A percentile compares a stretch with the other conserved stretches of the same genome.
Evolutionary conservation across 2,113 vertebrate species (phyloP).

Genomic region (Struthidea cinerea): DNA sequence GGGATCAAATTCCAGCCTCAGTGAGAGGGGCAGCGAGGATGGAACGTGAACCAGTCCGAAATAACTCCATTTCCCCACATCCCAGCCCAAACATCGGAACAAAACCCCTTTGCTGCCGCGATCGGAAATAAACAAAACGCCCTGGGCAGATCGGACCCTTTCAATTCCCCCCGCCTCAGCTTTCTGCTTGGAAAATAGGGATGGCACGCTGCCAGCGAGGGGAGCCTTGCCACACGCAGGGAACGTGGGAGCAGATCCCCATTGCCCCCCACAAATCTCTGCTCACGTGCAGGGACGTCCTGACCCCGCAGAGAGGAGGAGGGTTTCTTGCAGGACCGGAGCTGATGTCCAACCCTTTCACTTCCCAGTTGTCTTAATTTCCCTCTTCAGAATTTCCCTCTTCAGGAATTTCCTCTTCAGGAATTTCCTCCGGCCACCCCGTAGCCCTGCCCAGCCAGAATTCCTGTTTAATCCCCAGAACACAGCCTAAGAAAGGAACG

Average conservation of each 20-base stretch:
- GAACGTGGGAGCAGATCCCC: neutral
- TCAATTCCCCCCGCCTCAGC: neutral
- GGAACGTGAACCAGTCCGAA: neutral
- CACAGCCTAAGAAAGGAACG: rapidly evolving
- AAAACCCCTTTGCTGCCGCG: neutral
- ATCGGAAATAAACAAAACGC: neutral
- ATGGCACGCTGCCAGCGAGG: neutral
- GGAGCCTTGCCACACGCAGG: neutral
- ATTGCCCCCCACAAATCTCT: neutral
- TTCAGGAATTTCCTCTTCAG: neutral
- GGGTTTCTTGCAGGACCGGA: neutral
- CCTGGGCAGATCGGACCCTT: neutral
- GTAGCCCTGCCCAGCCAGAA: too few relatives aligned
- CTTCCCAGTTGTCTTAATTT: neutral
- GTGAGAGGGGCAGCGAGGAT: neutral
- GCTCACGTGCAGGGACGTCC: neutral
- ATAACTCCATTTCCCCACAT: neutral
- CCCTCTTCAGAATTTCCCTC: neutral
- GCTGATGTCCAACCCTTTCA: neutral
- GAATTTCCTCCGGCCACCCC: neutral
- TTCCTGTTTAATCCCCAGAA: neutral
- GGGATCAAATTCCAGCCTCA: neutral
- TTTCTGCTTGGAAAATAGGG: neutral
- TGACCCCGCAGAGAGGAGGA: neutral
- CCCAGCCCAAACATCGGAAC: neutral